Conservation (phyloP, 2,888 invertebrate genomes). For the Lordiphosa andalusiaca region DNA sequence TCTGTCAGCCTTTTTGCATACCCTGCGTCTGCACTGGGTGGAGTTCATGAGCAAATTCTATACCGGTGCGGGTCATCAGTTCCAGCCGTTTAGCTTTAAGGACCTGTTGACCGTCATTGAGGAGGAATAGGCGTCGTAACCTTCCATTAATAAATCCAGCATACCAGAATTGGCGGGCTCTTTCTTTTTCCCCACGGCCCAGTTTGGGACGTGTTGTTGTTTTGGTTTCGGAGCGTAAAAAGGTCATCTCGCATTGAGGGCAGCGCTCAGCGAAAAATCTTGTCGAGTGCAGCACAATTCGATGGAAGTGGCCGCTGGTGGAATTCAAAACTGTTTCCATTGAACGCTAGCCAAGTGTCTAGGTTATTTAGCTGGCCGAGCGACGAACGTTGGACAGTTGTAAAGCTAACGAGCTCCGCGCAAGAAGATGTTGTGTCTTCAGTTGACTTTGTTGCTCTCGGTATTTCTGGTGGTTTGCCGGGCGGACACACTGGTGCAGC, state of each 20-base stretch:
- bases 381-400: slow-evolving; percentile 42
- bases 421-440: slow-evolving; percentile 35
- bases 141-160: slow-evolving; percentile 58
- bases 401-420: slow-evolving; percentile 28
- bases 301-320: slow-evolving; percentile 21
- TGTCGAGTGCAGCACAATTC: slow-evolving; percentile 63
- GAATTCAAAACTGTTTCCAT: slow-evolving; percentile 37
- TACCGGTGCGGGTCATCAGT: slow-evolving; percentile 88
- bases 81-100: slow-evolving; percentile 93
- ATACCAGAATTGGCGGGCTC: slow-evolving; percentile 41
- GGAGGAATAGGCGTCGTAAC: slow-evolving; percentile 58
- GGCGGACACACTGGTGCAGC: slow-evolving; percentile 82
- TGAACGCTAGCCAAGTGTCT: slow-evolving; percentile 13
- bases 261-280: slow-evolving; percentile 63
- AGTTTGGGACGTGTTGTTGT: slow-evolving; percentile 38
- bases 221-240: slow-evolving; percentile 36
- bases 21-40: slow-evolving; percentile 98
- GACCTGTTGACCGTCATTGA: slow-evolving; percentile 84
- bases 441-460: slow-evolving; percentile 27
- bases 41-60: slow-evolving; percentile 99
- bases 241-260: slow-evolving; percentile 67
- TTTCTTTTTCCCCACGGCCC: slow-evolving; percentile 36
- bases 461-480: slow-evolving; percentile 58
- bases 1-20: slow-evolving; percentile 99
- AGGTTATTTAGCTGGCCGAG: slow-evolving; percentile 53